Base-by-base conservation (phyloP, 2,113 vertebrate genomes). In the Martes martes region DNA sequence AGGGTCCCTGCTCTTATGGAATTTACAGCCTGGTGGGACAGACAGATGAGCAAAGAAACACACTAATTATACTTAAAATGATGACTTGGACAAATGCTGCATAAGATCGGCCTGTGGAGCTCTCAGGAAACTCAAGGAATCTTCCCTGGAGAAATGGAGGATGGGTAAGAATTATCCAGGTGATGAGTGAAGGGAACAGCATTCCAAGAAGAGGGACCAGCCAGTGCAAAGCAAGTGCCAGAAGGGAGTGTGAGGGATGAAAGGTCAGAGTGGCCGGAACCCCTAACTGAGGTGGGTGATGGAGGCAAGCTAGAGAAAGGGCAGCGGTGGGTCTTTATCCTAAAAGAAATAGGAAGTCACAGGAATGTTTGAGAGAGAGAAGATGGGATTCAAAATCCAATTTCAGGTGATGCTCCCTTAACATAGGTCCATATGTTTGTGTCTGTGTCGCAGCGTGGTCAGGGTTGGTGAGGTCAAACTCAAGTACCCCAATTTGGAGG, bases 181-280 rank as follows among this genome's bases (percentile, higher is more conserved):
- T 28, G 50, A 45, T 0, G 3, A 63, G 24, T 6, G 26, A 69
- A 52, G 71, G 31, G 28, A 78, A 59, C 45, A 74, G 91, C 31
- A 42, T 31, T 26, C 55, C 15, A 92, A 50, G 16, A 52, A 14
- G 45, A 63, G 73, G 76, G 36, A 78, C 4, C 86, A 82, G 69
- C 14, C 80, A 31, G 76, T 74, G 81, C 94, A 86, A 97, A 97
- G 90, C 86, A 47, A 47, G 15, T 61, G 88, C 94, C 95, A 88
- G 8, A 42, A 11, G 10, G 23, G 71, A 88, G 19, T 31, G 7
- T 18, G 13, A 61, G 45, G 45, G n/a, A 10, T 3, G 18, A 13
- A 61, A 78, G 57, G 57, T 71, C 73, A 55, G 23, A 55, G 26
- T 9, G 59, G 87, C 45, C 28, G 21, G 28, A 61, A 69, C 26